Evolutionary conservation across 2,797 vertebrate species (phyloP).

Genomic region (Chiroxiphia lanceolata): DNA sequence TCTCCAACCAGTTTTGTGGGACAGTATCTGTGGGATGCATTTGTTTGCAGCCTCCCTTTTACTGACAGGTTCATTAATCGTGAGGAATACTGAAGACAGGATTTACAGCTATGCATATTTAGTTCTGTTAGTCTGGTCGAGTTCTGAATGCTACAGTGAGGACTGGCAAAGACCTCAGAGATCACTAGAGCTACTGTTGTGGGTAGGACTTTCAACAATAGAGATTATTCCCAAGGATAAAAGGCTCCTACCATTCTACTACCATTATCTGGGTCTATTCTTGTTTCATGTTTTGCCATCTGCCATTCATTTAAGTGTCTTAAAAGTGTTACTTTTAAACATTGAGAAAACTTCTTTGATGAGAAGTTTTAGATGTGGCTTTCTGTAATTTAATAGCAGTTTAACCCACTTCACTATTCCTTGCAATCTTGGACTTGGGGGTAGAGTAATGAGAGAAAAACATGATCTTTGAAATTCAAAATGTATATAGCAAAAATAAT

Average conservation of each 20-base stretch:
- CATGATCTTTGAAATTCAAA: neutral
- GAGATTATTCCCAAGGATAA: neutral
- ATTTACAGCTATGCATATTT: neutral
- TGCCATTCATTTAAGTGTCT: neutral
- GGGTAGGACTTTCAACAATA: neutral
- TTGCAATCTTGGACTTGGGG: neutral
- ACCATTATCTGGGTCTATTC: neutral
- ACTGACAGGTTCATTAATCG: neutral
- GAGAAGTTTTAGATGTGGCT: neutral
- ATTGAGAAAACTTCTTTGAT: neutral
- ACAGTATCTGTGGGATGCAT: neutral
- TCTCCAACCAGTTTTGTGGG: neutral
- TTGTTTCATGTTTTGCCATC: neutral
- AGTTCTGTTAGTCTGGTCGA: accelerated
- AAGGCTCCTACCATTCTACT: neutral
- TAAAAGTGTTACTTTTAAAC: neutral
- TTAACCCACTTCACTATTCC: neutral
- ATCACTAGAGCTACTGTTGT: neutral
- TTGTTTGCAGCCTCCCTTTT: neutral
- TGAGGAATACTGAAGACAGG: neutral
- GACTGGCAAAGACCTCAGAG: neutral
- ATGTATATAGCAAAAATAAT: neutral
- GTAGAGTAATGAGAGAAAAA: neutral
- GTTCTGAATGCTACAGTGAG: neutral
- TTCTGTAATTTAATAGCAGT: neutral